A percentile compares a stretch with the other conserved stretches of the same genome.
Conservation (phyloP, 2,888 invertebrate species). For the Coenonympha arcania region DNA sequence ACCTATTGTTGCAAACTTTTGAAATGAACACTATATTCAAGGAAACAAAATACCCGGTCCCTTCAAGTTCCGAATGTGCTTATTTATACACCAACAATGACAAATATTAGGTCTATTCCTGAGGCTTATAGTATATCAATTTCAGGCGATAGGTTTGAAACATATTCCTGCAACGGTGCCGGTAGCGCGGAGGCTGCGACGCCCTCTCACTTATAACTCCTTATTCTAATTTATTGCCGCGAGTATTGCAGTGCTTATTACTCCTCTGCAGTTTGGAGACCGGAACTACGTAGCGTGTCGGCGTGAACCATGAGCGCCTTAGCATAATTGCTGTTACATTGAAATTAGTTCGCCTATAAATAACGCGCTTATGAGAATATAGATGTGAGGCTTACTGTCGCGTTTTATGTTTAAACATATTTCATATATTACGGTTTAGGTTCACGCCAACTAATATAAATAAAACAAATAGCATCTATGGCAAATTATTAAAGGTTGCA, state of each 20-base stretch:
- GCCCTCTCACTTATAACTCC: conserved; percentile 61
- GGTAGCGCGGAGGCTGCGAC: conserved; percentile 33
- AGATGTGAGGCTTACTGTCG: conserved; percentile 25
- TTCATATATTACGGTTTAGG: conserved; percentile 18
- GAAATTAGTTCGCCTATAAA: conserved; percentile 67
- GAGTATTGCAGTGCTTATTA: conserved; percentile 71
- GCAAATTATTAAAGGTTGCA: too few species aligned
- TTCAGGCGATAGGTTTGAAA: conserved; percentile 16
- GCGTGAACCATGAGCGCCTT: conserved; percentile 68
- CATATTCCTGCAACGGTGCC: conserved; percentile 30
- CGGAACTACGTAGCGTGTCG: conserved; percentile 66
- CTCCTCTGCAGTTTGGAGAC: conserved; percentile 66
- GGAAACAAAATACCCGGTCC: too few species aligned
- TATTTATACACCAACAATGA: too few species aligned
- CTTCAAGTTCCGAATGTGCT: too few species aligned
- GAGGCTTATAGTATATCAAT: neutral
- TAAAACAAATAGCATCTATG: neutral
- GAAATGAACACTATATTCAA: too few species aligned
- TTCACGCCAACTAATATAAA: neutral
- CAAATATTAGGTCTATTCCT: too few species aligned
- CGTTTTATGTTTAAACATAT: conserved; percentile 18
- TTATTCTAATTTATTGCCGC: conserved; percentile 67
- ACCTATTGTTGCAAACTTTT: too few species aligned
- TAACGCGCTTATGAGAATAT: conserved; percentile 62
- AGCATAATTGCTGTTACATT: conserved; percentile 70